Base-by-base conservation (phyloP, 2,888 invertebrate species). In the Abrostola triplasia region DNA sequence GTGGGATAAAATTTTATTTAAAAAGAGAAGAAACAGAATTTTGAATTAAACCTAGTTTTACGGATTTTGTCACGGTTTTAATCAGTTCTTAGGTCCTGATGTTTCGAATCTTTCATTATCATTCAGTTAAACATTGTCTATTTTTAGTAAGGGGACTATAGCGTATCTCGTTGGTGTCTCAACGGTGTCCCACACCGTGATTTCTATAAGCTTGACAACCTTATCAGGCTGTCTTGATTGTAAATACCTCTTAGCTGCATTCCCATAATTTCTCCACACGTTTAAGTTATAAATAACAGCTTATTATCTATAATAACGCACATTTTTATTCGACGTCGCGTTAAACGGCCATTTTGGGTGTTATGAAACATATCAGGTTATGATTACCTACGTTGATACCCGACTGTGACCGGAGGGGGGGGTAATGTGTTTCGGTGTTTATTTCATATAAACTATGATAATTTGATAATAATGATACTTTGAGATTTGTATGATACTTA, bases 221-320 rank as follows among this genome's bases (percentile, higher is more conserved):
- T 36, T 64, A 53, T 0, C 0, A 13, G 10, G n/a, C n/a, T n/a
- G n/a, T 24, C 11, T 5, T 12, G 51, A 38, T 47, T 24, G 10
- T 24, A 11, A 52, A n/a, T n/a, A 24, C 24, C 24, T 24, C 38
- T 35, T 42, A 44, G 42, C 24, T 11, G 51, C 38, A 48, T 56
- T 50, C 58, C 51, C 53, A 66, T 67, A 64, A 70, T 71, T 63
- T 83, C 81, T 83, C 80, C 77, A 86, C 61, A 79, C 75, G 61
- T 64, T 76, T 58, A 75, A 72, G 75, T 73, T 80, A 84, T 83
- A 86, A 83, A 84, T 77, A 58, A 76, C 70, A 77, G 74, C 71
- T 66, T 79, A 83, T 82, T 84, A 82, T 77, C 65, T 64, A 70
- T 83, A 84, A 80, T 85, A 80, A 83, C 67, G 56, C 67, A 63